phyloP scores from a whole-genome alignment of 2,113 vertebrate species.

The Ellobius talpinus region DNA sequence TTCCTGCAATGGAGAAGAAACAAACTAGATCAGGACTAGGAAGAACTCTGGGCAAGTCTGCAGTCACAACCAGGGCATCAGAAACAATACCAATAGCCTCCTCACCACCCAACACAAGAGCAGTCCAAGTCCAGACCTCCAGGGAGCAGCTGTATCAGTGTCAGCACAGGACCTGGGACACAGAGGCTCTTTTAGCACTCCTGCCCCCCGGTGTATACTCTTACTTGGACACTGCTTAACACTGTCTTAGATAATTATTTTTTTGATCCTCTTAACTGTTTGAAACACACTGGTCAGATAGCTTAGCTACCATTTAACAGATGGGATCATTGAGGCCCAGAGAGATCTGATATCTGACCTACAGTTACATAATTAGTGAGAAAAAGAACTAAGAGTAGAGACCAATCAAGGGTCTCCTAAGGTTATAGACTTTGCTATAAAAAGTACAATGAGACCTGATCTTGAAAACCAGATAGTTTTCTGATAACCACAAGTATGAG shows the following conservation, averaged over 20 bases:
- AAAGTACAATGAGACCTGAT: background rate
- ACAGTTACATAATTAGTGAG: background rate
- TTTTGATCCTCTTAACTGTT: constrained; percentile 28
- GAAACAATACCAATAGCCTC: background rate
- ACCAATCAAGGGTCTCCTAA: background rate
- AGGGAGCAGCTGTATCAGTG: background rate
- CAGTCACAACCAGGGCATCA: constrained; percentile 9
- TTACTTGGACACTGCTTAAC: background rate
- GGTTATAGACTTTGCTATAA: background rate
- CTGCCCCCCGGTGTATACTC: background rate
- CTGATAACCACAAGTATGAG: constrained; percentile 29
- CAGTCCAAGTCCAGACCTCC: background rate
- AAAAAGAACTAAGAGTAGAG: constrained; percentile 15
- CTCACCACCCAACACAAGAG: background rate
- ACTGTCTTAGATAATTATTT: constrained; percentile 18
- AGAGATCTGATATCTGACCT: background rate
- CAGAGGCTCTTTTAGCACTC: background rate
- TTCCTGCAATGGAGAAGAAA: constrained; percentile 85
- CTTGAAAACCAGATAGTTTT: constrained; percentile 31
- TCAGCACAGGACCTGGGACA: background rate
- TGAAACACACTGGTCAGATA: constrained; percentile 26
- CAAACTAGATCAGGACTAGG: constrained; percentile 77
- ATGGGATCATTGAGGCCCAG: constrained; percentile 22
- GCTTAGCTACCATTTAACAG: constrained; percentile 32
- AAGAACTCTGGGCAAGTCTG: constrained; percentile 2